Base-by-base conservation (phyloP, 1,140 invertebrate species). In the Saxidomus purpurata region DNA sequence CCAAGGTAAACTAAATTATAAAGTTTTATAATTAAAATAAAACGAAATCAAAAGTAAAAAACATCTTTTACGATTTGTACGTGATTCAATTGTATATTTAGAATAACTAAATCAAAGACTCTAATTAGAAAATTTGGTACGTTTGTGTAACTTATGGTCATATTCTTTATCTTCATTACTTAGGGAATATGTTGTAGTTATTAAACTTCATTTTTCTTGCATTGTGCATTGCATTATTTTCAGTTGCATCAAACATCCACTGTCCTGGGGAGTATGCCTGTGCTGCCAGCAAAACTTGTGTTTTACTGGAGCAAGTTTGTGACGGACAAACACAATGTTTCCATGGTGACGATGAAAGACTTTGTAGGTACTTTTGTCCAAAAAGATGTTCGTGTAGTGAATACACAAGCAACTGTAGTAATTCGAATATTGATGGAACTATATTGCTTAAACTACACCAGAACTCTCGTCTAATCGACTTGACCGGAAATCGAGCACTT, bases 311-410 rank as follows among this genome's bases (percentile, higher is more conserved):
- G 17, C 59, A 84, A 11, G 36, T 84, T 28, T 61, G 55, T 49
- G 81, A 84, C 43, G 81, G 81, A 13, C 36, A 47, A 11, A 49
- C 8, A 25, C 81, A 84, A 1, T 84, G 81, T 69, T 13, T 38
- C 1, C 19, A 84, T 47, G 81, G 81, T 47, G 81, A 84, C 40
- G 81, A 84, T 52, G 81, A 84, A 69, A 11, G 49, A 19, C 31
- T 69, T 9, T 61, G 81, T 52, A 19, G 61, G 17, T 59, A 28
- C n/a, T 19, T 9, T 1, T 84, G 81, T 61, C 40, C 40, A 17
- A 2, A 1, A 13, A 69, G 47, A 4, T 47, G 81, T 28, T 49
- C n/a, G 11, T 84, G 81, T 34, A 28, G 1, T 49, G 55, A 25
- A 22, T 38, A 36, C n/a, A 47, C n/a, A 25, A 11, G 11, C 3